Percentiles rank a stretch among this genome's conserved stretches.
phyloP scores from a whole-genome alignment of 2,113 vertebrate species.

The Phalacrocorax carbo region DNA sequence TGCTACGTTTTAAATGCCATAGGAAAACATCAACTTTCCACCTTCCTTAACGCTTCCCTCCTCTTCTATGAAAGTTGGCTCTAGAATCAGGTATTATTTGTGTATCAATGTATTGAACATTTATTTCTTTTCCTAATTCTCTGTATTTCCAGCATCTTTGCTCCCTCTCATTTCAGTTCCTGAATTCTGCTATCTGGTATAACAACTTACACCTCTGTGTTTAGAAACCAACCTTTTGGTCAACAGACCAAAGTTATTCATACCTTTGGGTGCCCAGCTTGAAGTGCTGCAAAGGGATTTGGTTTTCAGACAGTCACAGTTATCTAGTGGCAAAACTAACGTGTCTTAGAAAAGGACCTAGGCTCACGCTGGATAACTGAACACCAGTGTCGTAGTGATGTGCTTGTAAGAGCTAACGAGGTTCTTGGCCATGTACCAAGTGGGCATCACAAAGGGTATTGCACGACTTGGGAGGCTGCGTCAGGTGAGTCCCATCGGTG shows the following conservation, averaged over 20 bases:
- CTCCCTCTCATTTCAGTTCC: background rate
- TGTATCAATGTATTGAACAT: background rate
- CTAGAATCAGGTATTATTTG: background rate
- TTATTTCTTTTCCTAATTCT: background rate
- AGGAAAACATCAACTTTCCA: background rate
- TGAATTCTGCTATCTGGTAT: background rate
- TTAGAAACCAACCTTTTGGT: background rate
- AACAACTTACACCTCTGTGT: background rate
- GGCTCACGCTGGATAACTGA: background rate
- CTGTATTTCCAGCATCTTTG: background rate
- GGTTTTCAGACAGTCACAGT: background rate
- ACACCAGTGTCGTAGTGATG: rapidly evolving
- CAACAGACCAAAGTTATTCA: background rate
- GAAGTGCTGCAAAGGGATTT: background rate
- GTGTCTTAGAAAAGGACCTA: background rate
- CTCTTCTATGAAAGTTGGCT: background rate
- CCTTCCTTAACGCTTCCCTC: background rate
- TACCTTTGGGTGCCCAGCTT: background rate
- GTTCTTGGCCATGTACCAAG: background rate
- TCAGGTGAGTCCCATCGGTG: background rate
- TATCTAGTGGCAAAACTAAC: background rate
- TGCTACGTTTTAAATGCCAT: background rate
- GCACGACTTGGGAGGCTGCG: background rate
- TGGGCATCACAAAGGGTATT: background rate
- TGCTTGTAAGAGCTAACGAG: rapidly evolving